These are phyloP conservation scores for Scartelaos histophorus DNA, from an alignment of 2,113 vertebrate genomes.

Conservation along the genomic window DNA sequence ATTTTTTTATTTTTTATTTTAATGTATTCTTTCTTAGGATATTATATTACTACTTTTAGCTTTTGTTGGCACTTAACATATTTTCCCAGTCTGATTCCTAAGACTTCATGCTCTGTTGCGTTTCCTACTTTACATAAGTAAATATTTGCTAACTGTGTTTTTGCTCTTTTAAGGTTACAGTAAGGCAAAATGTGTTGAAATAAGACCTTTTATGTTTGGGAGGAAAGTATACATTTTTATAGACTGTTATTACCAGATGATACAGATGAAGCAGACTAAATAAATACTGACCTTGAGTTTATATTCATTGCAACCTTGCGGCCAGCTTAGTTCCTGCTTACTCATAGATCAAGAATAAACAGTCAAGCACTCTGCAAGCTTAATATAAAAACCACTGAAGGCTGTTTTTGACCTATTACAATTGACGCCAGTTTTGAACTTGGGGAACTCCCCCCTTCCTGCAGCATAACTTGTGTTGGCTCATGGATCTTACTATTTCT, in stretches of 20 bases:
- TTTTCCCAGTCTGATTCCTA: neutral
- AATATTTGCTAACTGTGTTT: conserved; percentile 1
- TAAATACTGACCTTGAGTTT: conserved; percentile 22
- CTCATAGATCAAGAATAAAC: conserved; percentile 14
- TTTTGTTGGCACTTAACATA: neutral
- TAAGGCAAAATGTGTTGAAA: neutral
- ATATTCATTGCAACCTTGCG: conserved; percentile 35
- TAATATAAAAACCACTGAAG: conserved; percentile 26
- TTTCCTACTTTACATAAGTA: neutral
- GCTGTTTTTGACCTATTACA: conserved; percentile 18
- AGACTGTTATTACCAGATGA: neutral
- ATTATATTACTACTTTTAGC: neutral
- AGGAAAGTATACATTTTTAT: no score
- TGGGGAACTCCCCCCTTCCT: conserved; percentile 35
- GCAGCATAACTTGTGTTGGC: conserved; percentile 33
- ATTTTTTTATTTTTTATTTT: no score
- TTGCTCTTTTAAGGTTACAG: neutral
- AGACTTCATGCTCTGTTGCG: neutral
- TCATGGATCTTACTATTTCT: conserved; percentile 40
- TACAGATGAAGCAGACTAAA: neutral
- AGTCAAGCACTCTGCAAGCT: conserved; percentile 14
- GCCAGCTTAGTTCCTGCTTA: conserved; percentile 21
- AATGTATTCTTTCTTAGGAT: neutral
- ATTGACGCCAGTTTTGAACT: conserved; percentile 32
- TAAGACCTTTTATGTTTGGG: neutral